Evolutionary conservation across 2,113 vertebrate genomes (phyloP).

Genomic region (Nestor notabilis): DNA sequence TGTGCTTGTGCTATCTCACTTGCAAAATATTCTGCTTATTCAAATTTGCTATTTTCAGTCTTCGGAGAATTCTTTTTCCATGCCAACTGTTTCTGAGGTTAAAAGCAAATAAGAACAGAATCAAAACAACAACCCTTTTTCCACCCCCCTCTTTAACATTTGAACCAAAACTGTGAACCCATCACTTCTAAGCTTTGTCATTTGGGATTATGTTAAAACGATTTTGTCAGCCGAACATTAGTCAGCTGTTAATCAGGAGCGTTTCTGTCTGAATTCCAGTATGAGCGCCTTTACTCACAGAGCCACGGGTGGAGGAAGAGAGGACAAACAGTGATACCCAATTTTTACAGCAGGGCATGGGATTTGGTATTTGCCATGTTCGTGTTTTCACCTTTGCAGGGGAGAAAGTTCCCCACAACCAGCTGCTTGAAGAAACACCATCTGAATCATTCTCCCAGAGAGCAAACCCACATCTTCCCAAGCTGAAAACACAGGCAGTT

Average conservation of each 20-base stretch:
- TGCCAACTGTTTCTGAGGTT: slow-evolving; percentile 6
- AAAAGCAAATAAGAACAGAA: not conserved
- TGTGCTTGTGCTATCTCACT: not conserved
- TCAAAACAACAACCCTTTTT: not conserved
- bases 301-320: not conserved
- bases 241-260: not conserved
- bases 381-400: not conserved
- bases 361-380: not conserved
- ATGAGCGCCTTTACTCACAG: not conserved
- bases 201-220: not conserved
- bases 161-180: not conserved
- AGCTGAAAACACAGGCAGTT: not conserved
- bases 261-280: not conserved
- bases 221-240: not conserved
- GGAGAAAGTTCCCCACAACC: not conserved
- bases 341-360: not conserved
- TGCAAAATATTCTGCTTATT: slow-evolving; percentile 27
- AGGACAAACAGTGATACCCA: not conserved
- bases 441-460: not conserved
- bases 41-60: slow-evolving; percentile 35
- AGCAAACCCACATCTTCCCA: not conserved
- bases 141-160: not conserved
- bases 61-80: not conserved
- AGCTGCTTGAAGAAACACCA: not conserved
- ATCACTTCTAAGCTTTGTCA: not conserved